A percentile compares a stretch with the other conserved stretches of the same genome.
Evolutionary conservation across 2,113 vertebrate genomes (phyloP).

Genomic region (Chinchilla lanigera): DNA sequence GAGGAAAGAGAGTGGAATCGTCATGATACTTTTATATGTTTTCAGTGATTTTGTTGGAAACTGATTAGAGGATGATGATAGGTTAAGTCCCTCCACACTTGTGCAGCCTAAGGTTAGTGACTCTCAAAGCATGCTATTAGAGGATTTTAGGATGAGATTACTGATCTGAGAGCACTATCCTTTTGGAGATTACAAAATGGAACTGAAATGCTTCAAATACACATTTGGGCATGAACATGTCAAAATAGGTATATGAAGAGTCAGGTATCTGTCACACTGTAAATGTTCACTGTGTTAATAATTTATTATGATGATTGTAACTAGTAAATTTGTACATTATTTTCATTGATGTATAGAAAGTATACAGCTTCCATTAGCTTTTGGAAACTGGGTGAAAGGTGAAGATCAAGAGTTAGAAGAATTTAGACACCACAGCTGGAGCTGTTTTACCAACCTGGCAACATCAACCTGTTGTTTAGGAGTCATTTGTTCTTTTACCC

Average conservation of each 20-base stretch:
- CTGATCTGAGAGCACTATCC: not conserved
- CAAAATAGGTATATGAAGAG: not conserved
- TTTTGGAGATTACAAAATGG: not conserved
- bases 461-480: not conserved
- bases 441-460: not conserved
- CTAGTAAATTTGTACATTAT: not conserved
- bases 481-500: not conserved
- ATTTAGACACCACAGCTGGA: not conserved
- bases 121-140: not conserved
- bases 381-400: not conserved
- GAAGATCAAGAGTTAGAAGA: not conserved
- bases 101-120: not conserved
- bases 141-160: not conserved
- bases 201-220: not conserved
- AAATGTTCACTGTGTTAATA: not conserved
- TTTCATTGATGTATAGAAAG: not conserved
- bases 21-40: not conserved
- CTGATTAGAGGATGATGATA: not conserved
- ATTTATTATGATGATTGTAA: not conserved
- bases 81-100: not conserved
- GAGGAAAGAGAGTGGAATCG: not conserved
- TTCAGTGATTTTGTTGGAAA: not conserved
- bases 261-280: not conserved
- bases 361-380: not conserved
- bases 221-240: not conserved